phyloP scores from a whole-genome alignment of 2,888 invertebrate species.

The Cryptocephalus moraei region DNA sequence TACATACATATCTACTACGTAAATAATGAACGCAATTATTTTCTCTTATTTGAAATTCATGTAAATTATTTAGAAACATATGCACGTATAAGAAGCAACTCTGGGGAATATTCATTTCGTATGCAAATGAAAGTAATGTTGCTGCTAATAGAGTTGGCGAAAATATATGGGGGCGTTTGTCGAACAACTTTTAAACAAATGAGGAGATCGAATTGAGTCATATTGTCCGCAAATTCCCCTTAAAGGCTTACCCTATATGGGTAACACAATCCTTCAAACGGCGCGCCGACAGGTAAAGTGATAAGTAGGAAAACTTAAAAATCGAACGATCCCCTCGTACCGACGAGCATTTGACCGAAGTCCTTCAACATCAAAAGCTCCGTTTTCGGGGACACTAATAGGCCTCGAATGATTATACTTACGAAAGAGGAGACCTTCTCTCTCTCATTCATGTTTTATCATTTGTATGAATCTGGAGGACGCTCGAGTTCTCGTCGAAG shows the following conservation, averaged over 20 bases:
- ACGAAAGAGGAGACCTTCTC: neutral
- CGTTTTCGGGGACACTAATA: neutral
- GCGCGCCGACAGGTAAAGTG: neutral
- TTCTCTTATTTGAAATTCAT: no score
- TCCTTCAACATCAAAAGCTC: conserved; percentile 1
- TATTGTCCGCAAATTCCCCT: no score
- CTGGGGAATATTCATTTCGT: no score
- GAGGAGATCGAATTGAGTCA: no score
- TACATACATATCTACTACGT: no score
- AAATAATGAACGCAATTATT: no score
- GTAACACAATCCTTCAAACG: neutral
- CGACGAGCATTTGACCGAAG: neutral
- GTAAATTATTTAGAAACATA: no score
- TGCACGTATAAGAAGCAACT: no score
- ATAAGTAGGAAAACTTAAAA: conserved; percentile 1
- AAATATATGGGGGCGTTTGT: no score
- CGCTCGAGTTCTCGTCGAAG: neutral
- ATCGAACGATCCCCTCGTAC: neutral
- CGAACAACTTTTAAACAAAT: no score
- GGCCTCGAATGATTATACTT: neutral
- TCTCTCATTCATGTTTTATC: neutral
- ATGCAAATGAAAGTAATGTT: no score
- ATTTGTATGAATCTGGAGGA: neutral
- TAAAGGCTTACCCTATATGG: neutral
- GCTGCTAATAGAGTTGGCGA: no score